Evolutionary conservation across 2,113 vertebrate species (phyloP).

Genomic region (Empidonax traillii): DNA sequence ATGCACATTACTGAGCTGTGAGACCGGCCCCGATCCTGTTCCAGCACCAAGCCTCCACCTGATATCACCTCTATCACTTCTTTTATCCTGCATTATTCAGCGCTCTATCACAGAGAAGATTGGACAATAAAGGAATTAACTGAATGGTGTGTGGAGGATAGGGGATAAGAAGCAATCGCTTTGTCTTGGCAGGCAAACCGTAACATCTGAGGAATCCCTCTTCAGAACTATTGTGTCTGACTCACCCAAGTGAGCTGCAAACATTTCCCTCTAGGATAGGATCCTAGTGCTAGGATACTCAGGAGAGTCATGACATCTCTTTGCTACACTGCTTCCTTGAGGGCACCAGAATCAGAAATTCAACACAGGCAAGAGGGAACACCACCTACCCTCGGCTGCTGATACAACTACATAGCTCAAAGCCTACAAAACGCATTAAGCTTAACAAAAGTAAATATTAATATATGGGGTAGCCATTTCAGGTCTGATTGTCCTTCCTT

Average conservation of each 20-base stretch:
- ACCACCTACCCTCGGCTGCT: background rate
- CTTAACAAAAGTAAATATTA: background rate
- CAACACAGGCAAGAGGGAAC: background rate
- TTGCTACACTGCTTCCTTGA: background rate
- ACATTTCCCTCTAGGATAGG: background rate
- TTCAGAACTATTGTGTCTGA: background rate
- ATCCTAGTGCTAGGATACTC: background rate
- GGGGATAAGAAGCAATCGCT: background rate
- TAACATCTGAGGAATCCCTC: background rate
- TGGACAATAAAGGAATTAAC: background rate
- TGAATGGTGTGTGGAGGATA: background rate
- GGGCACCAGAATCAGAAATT: background rate
- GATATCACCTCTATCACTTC: background rate
- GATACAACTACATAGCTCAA: background rate
- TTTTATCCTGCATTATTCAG: background rate
- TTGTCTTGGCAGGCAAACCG: background rate
- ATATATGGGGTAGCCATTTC: background rate
- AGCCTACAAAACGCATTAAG: background rate
- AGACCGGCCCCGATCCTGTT: background rate
- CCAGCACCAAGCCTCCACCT: background rate
- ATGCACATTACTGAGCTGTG: background rate
- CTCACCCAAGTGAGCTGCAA: background rate
- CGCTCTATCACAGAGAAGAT: background rate
- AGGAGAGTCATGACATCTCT: background rate
- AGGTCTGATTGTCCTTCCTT: background rate